phyloP scores from a whole-genome alignment of 2,797 vertebrate genomes.

The Leptoclinus maculatus region DNA sequence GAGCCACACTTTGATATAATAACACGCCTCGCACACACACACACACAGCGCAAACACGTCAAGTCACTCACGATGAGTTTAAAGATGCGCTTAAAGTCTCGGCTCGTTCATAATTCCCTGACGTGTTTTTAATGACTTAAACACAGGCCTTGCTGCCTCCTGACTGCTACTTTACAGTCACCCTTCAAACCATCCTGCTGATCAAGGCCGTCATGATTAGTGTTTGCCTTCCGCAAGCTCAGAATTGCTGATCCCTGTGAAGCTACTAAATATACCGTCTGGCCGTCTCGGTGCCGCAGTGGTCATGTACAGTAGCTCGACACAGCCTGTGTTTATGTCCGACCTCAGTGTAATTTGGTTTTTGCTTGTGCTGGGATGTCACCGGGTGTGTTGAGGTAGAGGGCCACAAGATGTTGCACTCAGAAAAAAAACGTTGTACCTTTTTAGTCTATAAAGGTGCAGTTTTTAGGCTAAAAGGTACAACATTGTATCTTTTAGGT shows the following conservation, averaged over 20 bases:
- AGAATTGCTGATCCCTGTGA: slow-evolving; percentile 56
- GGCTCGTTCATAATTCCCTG: slow-evolving; percentile 65
- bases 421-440: slow-evolving; percentile 4
- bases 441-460: slow-evolving; percentile 19
- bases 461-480: slow-evolving; percentile 47
- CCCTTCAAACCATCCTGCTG: slow-evolving; percentile 57
- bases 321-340: slow-evolving; percentile 56
- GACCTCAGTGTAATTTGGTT: slow-evolving; percentile 25
- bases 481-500: background rate
- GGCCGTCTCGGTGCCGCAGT: slow-evolving; percentile 29
- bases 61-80: slow-evolving; percentile 36
- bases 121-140: slow-evolving; percentile 68
- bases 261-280: slow-evolving; percentile 72
- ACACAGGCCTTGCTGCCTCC: slow-evolving; percentile 39
- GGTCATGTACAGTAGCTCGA: slow-evolving; percentile 42
- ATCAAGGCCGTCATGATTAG: slow-evolving; percentile 65
- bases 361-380: slow-evolving; percentile 15
- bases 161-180: slow-evolving; percentile 58
- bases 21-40: slow-evolving; percentile 42
- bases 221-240: slow-evolving; percentile 57
- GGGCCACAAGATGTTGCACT: slow-evolving; percentile 7
- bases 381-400: slow-evolving; percentile 17
- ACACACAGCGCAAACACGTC: slow-evolving; percentile 12
- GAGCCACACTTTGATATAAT: slow-evolving; percentile 71
- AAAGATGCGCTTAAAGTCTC: slow-evolving; percentile 36